Conservation (phyloP, 2,797 vertebrate genomes). For the Onychomys arenicola region DNA sequence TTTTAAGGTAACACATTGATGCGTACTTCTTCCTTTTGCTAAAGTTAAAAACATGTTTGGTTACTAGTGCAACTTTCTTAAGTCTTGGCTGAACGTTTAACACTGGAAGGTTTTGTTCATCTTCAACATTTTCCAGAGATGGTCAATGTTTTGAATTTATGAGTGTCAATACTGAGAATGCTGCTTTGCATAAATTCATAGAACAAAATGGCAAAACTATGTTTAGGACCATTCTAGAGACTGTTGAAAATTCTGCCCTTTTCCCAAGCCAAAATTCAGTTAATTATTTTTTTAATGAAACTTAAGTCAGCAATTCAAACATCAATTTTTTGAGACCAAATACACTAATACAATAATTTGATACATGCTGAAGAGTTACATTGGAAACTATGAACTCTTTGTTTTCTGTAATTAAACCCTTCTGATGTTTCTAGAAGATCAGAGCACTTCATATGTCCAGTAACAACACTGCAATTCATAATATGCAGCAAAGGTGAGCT, state of each 20-base stretch:
- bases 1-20: neutral
- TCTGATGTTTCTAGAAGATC: neutral
- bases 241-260: neutral
- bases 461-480: neutral
- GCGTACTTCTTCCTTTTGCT: neutral
- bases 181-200: neutral
- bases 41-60: neutral
- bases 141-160: neutral
- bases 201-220: neutral
- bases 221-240: neutral
- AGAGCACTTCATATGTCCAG: neutral
- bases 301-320: neutral
- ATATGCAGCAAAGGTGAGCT: neutral
- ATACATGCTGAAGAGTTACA: neutral
- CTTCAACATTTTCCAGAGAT: neutral
- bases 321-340: neutral
- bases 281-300: neutral
- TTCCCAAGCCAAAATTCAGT: neutral
- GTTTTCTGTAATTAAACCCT: neutral
- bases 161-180: neutral
- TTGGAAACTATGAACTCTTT: neutral
- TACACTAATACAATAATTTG: neutral
- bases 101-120: neutral
- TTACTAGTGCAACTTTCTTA: neutral
- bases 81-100: neutral